Base-by-base conservation (phyloP, 2,888 invertebrate species). In the Agriopis marginaria region DNA sequence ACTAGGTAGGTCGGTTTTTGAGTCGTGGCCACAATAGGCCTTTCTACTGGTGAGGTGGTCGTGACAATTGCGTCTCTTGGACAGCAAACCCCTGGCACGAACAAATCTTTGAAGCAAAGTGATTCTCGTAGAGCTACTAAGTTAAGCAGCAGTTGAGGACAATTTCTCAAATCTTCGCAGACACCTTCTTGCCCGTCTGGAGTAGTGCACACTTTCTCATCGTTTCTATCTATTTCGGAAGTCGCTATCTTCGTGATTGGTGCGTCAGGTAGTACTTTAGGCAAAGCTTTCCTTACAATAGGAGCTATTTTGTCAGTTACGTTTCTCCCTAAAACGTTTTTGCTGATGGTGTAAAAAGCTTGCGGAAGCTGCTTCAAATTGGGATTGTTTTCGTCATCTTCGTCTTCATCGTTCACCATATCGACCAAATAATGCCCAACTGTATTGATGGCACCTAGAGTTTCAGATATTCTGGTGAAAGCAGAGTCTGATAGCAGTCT, bases 81-180 rank as follows among this genome's bases (percentile, higher is more conserved):
- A 87, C 98, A 98, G 84, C 98, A 98, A 3, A 98, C 98, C 1
- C 98, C 98, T 0, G 98, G 98, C 2, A 98, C 97, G 82, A 98
- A 98, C 1, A 98, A 94, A 73, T 97, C 97, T 90, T 98, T 98
- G 84, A 98, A 98, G 83, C 98, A 98, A 10, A 98, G 93, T 0
- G 98, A 98, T 82, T 98, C 97, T 44, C 98, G 92, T 17, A 98
- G 92, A 84, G 96, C 97, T 12, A 97, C 96, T 62, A 98, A 93
- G 87, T 98, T 97, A 32, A 98, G 89, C 0, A 98, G 91, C 40
- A 98, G 89, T 77, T 98, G 97, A 0, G 98, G 98, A 82, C 98
- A 98, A 81, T 97, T 97, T 80, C 98, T 97, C 17, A 98, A 92
- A 84, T 98, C 98, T 83, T 98, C 97, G 82, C 98, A 98, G 73